phyloP scores from a whole-genome alignment of 2,113 vertebrate species.

The Alectura lathami region DNA sequence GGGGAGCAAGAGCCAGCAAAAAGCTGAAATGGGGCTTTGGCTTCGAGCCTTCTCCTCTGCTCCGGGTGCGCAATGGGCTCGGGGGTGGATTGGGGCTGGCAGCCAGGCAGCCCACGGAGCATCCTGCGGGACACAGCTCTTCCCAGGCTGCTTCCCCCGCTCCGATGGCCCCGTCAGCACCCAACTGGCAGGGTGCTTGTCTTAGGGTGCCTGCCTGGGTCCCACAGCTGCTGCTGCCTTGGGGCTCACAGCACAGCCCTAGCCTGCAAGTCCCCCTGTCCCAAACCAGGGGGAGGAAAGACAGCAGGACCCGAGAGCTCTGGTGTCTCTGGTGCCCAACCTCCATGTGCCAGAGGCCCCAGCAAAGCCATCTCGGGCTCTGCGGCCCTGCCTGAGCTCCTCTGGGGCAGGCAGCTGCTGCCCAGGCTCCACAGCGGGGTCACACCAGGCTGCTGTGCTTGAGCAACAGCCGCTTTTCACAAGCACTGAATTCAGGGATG shows the following conservation, averaged over 20 bases:
- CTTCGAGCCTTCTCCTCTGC: not conserved
- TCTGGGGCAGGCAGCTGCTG: not conserved
- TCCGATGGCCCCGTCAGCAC: not conserved
- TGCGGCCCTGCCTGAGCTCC: fast-evolving
- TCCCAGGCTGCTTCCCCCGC: not conserved
- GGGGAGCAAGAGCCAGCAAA: not conserved
- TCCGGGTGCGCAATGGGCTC: not conserved
- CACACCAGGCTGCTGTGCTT: not conserved
- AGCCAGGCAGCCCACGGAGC: not conserved
- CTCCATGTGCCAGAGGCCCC: fast-evolving
- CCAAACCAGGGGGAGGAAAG: fast-evolving
- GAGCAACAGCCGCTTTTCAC: not conserved
- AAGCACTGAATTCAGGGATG: not conserved
- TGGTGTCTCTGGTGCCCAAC: fast-evolving
- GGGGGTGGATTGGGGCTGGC: not conserved
- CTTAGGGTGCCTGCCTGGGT: not conserved
- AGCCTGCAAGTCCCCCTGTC: not conserved
- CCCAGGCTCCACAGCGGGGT: not conserved
- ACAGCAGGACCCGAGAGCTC: not conserved
- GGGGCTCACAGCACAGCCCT: not conserved
- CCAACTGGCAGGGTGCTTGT: not conserved
- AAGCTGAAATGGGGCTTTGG: not conserved
- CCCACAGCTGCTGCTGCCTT: not conserved
- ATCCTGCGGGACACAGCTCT: not conserved
- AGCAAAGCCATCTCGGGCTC: fast-evolving